Base-by-base conservation (phyloP, 2,888 invertebrate species). In the Spicauda simplicius region DNA sequence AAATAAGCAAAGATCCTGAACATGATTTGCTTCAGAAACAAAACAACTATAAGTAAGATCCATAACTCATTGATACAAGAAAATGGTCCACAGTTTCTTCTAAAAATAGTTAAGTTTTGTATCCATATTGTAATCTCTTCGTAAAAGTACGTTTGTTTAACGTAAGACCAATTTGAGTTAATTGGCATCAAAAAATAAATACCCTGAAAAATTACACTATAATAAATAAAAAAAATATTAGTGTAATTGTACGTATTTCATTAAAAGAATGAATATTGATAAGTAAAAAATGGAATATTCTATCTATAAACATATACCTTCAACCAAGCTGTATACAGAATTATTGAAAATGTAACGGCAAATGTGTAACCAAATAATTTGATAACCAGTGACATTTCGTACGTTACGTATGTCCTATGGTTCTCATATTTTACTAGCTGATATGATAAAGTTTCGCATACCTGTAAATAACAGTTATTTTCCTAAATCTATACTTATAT, bases 21-120 rank as follows among this genome's bases (percentile, higher is more conserved):
- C 12, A 64, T 14, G 2, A 67, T 63, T 74, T 94, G 94, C 78
- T 95, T 95, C 16, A 94, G 92, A 53, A 94, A 84, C 90, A 95
- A 93, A 70, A 94, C 94, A 63, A 94, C 91, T 16, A 93, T 87
- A 60, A 95, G 79, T 74, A 94, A 94, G 62, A 95, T 90, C 72
- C 93, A 93, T 41, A 95, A 78, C 76, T 95, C 94, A 20, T 93
- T 88, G 12, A 94, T 83, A 78, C 95, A 95, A 0, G 95, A 94
- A 5, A 93, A 86, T 5, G 90, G 88, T 72, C 88, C 88, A 72
- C 93, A 94, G 73, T 64, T 64, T 33, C 30, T 61, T 4, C 14
- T 56, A 2, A 64, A 56, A 48, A 64, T 64, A 25, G 63, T 54
- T 4, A 62, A 20, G 30, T 25, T 20, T 62, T 62, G 41, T 12